These are phyloP conservation scores for Drosophila bocki DNA, from an alignment of 1,140 invertebrate genomes.

Conservation along the genomic window DNA sequence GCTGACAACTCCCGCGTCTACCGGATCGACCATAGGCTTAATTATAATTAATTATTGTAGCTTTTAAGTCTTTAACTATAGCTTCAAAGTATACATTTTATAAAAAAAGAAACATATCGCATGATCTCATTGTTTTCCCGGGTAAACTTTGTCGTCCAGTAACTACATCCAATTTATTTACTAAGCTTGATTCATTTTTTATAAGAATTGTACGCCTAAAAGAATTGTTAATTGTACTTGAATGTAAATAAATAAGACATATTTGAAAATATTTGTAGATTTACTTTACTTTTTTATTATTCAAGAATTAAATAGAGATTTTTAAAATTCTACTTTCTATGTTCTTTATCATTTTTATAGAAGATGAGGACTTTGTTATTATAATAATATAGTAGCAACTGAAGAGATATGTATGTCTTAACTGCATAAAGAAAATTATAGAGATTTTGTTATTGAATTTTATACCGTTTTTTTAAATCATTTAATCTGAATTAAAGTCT, in stretches of 20 bases:
- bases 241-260: constrained; percentile 75
- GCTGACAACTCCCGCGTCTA: constrained; percentile 29
- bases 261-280: constrained; percentile 49
- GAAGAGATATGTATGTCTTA: too few species aligned
- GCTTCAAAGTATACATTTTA: constrained; percentile 29
- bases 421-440: too few species aligned
- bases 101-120: constrained; percentile 13
- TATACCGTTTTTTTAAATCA: too few species aligned
- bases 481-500: too few species aligned
- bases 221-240: constrained; percentile 73
- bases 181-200: constrained; percentile 56
- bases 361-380: too few species aligned
- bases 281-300: neutral
- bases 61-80: constrained; percentile 21
- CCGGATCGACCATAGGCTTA: constrained; percentile 34
- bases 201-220: constrained; percentile 50
- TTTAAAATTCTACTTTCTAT: neutral
- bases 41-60: constrained; percentile 34
- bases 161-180: constrained; percentile 44
- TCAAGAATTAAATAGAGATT: fast-evolving
- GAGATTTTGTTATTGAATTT: too few species aligned
- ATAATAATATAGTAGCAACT: too few species aligned
- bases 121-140: constrained; percentile 43
- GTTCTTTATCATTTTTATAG: neutral
- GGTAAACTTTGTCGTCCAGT: constrained; percentile 37